Evolutionary conservation across 2,113 vertebrate species (phyloP), one percentile per base, ranked within the genome.

Genomic region (Anarhynchus alexandrinus): DNA sequence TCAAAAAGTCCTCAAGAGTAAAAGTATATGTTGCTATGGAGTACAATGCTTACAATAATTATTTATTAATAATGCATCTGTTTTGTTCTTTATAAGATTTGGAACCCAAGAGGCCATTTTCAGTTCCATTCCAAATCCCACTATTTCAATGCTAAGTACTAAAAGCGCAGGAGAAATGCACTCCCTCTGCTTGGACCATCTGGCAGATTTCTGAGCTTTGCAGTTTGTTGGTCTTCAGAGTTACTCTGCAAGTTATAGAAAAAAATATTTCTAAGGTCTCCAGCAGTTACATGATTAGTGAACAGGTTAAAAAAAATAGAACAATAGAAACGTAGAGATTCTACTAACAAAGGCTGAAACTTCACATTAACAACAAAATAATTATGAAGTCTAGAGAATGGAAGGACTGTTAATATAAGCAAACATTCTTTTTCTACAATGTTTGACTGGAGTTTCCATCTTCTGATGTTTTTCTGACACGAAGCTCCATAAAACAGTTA

Each of bases 131-230:
- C 65, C 61, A 91, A 96, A 93, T 82, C 81, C 61, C 47, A 59
- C 29, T 79, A 34, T 89, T 95, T 93, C 77, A 71, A 19, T 19
- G 4, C 2, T 79, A 94, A 93, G 93, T 89, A 85, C 3, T 4
- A 52, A 71, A 91, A 79, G 36, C 57, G 55, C 54, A 86, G 82
- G 49, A 90, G 64, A 47, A 79, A 61, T 65, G 19, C 26, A 19
- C 23, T 78, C 38, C 7, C 25, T 78, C 52, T 67, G n/a, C n/a
- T 92, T 74, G 52, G 72, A 74, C 86, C 86, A 91, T 57, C 89
- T 89, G 96, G 55, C 52, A 78, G 17, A 79, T 84, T 84, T 93
- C 77, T 93, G 69, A 94, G 81, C 36, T 82, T 79, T 84, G 67
- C 51, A 87, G 26, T 62, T 89, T 73, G 47, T 66, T 88, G 42